Conservation (phyloP, 1,140 invertebrate genomes). For the Charaxes varanes region DNA sequence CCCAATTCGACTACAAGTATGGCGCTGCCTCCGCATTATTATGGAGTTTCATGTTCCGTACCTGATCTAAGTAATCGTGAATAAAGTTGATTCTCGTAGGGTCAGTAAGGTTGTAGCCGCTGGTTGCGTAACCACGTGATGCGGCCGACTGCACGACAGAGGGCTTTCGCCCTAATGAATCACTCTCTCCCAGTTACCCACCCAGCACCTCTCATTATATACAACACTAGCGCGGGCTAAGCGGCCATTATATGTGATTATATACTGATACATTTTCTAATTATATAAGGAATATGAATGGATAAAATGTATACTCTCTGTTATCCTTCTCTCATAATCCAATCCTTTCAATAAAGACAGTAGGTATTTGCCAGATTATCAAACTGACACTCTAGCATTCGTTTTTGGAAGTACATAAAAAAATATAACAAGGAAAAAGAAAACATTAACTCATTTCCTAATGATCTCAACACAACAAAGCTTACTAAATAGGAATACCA, state of each 20-base stretch:
- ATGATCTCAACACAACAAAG: constrained; percentile 1
- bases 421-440: constrained; percentile 1
- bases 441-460: neutral
- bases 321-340: constrained; percentile 11
- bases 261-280: constrained; percentile 7
- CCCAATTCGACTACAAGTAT: too few species aligned
- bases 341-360: constrained; percentile 4
- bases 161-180: constrained; percentile 3
- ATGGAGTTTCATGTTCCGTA: too few species aligned
- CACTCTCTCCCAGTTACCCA: neutral
- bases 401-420: neutral
- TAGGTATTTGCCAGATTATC: constrained; percentile 1
- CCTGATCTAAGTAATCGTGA: too few species aligned
- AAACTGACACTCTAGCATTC: neutral
- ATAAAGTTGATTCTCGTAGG: too few species aligned
- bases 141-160: constrained; percentile 5
- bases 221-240: constrained; percentile 11
- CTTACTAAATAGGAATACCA: neutral
- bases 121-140: too few species aligned
- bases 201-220: constrained; percentile 6
- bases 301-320: constrained; percentile 4
- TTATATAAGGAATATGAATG: constrained; percentile 1
- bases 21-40: too few species aligned
- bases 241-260: constrained; percentile 5
- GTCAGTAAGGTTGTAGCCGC: too few species aligned